Evolutionary conservation across 2,888 invertebrate species (phyloP), one percentile per base, ranked within the genome.

Genomic region (Meliscaeva auricollis): DNA sequence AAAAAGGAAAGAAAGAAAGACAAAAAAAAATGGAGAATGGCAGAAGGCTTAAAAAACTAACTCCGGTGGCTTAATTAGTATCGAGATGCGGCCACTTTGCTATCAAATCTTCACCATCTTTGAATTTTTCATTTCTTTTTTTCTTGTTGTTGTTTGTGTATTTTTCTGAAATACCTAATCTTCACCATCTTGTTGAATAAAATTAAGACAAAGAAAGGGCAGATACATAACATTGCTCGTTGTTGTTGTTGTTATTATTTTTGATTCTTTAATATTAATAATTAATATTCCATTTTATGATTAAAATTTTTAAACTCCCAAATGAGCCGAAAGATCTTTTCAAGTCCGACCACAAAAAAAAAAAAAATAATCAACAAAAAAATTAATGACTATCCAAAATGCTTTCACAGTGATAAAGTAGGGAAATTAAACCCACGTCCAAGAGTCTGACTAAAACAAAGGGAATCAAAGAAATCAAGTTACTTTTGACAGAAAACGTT

Each of bases 51-150:
- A 38, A 32, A 38, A 38, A 66, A 50, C 66, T 81, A 85, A 85
- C 85, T 80, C 85, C 85, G 81, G 85, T 85, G 85, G 85, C 85
- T 85, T 85, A 85, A 85, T 85, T 85, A 85, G 80, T 77, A 85
- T 77, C 76, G 48, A 73, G 81, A 81, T 73, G 76, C 76, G 77
- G 76, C 69, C 85, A 77, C 85, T 85, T 85, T 81, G 68, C 68
- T 85, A 80, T 85, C 85, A 81, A 77, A 73, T 81, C 76, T 81
- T 85, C 85, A 85, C 85, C 80, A 85, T 85, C 85, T 81, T 76
- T 77, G 41, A 54, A 9, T 69, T 69, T 52, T 50, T 54, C 13
- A n/a, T 30, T 4, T 54, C 13, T 30, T 2, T 22, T 32, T 41
- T 30, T 9, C 1, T 50, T n/a, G 13, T 38, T 38, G 5, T 38